These are phyloP conservation scores for Loxodonta africana DNA, from an alignment of 2,113 vertebrate species.

Conservation along the genomic window DNA sequence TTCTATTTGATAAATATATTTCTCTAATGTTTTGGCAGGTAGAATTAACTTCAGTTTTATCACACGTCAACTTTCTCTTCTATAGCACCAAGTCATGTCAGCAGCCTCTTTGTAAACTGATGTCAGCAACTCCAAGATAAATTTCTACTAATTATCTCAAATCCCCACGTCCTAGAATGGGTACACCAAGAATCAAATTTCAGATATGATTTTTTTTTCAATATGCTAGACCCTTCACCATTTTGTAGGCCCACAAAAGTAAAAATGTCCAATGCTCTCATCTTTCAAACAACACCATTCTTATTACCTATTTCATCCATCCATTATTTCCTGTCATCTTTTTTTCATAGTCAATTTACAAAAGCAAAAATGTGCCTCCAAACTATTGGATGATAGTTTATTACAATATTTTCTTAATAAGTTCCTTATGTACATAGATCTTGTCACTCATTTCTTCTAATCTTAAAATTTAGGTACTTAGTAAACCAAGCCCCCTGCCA, in stretches of 20 bases:
- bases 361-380: slow-evolving; percentile 3
- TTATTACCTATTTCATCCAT: neutral
- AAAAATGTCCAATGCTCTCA: neutral
- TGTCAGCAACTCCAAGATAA: slow-evolving; percentile 1
- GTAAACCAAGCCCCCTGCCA: neutral
- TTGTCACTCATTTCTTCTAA: neutral
- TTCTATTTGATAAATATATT: slow-evolving; percentile 39
- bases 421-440: neutral
- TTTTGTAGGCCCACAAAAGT: neutral
- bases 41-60: slow-evolving; percentile 57
- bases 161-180: neutral
- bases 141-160: slow-evolving; percentile 2
- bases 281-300: neutral
- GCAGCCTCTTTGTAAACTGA: slow-evolving; percentile 30
- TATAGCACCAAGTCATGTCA: neutral
- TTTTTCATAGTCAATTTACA: slow-evolving; percentile 11
- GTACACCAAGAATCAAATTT: neutral
- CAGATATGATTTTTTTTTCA: neutral
- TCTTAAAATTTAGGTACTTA: neutral
- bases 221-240: neutral
- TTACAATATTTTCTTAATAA: neutral
- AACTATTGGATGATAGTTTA: neutral
- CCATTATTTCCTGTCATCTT: neutral
- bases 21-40: slow-evolving; percentile 16
- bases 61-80: neutral